A percentile compares a stretch with the other conserved stretches of the same genome.
These are phyloP conservation scores for Microtus richardsoni DNA, from an alignment of 2,113 vertebrate genomes.

Conservation along the genomic window DNA sequence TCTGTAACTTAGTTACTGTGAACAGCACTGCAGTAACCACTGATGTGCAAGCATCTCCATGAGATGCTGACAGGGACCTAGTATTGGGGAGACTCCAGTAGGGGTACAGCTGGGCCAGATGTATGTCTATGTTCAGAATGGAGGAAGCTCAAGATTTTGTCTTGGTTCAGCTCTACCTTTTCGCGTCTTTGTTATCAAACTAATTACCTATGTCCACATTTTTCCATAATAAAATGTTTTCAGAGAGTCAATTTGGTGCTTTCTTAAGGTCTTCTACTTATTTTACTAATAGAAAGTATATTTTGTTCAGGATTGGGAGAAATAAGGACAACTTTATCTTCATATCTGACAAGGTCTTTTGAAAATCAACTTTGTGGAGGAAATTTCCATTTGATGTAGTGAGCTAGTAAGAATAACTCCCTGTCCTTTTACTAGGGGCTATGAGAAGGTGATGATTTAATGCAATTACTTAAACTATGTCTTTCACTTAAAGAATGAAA, in stretches of 20 bases:
- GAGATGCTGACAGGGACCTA: background rate
- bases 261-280: background rate
- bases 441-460: background rate
- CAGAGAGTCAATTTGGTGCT: background rate
- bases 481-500: slow-evolving; percentile 18
- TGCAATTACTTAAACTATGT: slow-evolving; percentile 18
- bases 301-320: background rate
- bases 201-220: background rate
- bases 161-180: background rate
- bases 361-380: background rate
- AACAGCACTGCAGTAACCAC: background rate
- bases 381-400: background rate
- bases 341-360: background rate
- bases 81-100: background rate
- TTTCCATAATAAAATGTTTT: slow-evolving; percentile 13
- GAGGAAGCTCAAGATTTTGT: background rate
- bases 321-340: background rate
- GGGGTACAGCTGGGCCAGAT: background rate
- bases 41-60: background rate
- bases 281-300: background rate
- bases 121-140: background rate
- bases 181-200: background rate
- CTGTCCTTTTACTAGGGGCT: background rate
- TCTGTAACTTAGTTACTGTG: background rate
- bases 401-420: background rate